phyloP scores from a whole-genome alignment of 2,113 vertebrate species.

The Hippocampus guttulatus region DNA sequence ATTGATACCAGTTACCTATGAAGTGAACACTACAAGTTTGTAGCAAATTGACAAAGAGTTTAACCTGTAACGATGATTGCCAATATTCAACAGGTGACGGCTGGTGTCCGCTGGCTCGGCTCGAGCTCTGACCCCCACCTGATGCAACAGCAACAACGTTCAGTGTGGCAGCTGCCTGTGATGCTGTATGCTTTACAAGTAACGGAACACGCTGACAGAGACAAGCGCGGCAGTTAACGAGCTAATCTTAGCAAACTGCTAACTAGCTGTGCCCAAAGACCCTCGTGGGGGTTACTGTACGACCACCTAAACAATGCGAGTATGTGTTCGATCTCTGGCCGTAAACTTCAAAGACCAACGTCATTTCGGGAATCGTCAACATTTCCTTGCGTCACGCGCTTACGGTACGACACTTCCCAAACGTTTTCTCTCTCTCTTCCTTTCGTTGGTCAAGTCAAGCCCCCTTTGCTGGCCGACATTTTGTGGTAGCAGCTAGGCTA shows the following conservation, averaged over 20 bases:
- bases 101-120: background rate
- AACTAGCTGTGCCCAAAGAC: constrained; percentile 27
- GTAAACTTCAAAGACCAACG: constrained; percentile 1
- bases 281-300: constrained; percentile 13
- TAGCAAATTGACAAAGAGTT: background rate
- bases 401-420: background rate
- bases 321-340: constrained; percentile 36
- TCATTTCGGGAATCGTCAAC: constrained; percentile 14
- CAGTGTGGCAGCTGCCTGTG: constrained; percentile 13
- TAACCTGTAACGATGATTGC: background rate
- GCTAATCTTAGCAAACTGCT: constrained; percentile 32
- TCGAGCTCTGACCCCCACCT: background rate
- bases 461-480: constrained; percentile 83
- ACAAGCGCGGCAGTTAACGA: constrained; percentile 16
- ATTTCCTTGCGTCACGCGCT: background rate
- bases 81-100: constrained; percentile 44
- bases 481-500: constrained; percentile 76
- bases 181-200: background rate
- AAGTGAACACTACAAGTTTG: background rate
- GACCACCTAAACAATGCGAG: constrained; percentile 44
- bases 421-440: constrained; percentile 28
- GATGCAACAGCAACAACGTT: constrained; percentile 9
- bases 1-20: background rate
- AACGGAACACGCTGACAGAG: background rate
- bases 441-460: constrained; percentile 33